phyloP scores from a whole-genome alignment of 2,113 vertebrate genomes.

The Coreoperca whiteheadi region DNA sequence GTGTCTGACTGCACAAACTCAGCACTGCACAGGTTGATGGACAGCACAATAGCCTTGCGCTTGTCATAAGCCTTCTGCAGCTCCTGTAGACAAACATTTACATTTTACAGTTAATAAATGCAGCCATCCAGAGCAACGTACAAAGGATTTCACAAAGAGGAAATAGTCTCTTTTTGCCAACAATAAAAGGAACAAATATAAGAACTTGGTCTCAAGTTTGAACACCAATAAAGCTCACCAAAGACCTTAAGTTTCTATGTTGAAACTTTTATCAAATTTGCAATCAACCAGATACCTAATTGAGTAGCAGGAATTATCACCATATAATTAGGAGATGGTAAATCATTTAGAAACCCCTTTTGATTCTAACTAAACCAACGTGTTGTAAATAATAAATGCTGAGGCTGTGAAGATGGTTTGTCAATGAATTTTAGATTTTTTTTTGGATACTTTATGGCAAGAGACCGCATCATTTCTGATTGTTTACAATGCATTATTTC shows the following conservation, averaged over 20 bases:
- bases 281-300: not conserved
- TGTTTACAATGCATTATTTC: too few species aligned
- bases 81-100: constrained; percentile 83
- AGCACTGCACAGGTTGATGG: constrained; percentile 95
- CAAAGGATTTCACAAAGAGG: not conserved
- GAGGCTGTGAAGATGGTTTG: not conserved
- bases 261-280: not conserved
- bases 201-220: not conserved
- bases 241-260: not conserved
- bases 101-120: constrained; percentile 1
- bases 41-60: constrained; percentile 94
- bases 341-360: not conserved
- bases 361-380: not conserved
- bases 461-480: too few species aligned
- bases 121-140: too few species aligned
- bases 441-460: too few species aligned
- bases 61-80: constrained; percentile 95
- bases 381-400: not conserved
- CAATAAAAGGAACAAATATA: not conserved
- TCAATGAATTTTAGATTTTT: too few species aligned
- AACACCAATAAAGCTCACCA: not conserved
- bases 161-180: not conserved
- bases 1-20: constrained; percentile 91
- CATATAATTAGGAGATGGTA: not conserved
- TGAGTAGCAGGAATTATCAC: not conserved